Conservation (phyloP, 2,113 vertebrate species). For the Pitta sordida region DNA sequence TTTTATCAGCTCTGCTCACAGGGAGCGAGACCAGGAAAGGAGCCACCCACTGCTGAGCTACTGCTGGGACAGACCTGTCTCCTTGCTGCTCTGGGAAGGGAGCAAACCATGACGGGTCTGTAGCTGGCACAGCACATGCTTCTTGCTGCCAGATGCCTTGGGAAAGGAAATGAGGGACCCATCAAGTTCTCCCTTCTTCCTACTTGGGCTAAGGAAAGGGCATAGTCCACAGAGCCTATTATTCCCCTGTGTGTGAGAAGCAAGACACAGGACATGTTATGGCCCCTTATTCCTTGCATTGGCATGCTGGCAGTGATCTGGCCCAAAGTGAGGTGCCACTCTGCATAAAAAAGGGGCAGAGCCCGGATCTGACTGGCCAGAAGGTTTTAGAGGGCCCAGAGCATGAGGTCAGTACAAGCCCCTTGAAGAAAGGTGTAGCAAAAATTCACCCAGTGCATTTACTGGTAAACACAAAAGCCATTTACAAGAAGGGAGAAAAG, state of each 20-base stretch:
- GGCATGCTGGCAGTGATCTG: slow-evolving; percentile 51
- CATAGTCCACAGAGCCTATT: slow-evolving; percentile 30
- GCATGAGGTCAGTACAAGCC: slow-evolving; percentile 41
- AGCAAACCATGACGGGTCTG: slow-evolving; percentile 9
- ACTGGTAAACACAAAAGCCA: slow-evolving; percentile 33
- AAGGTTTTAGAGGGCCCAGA: slow-evolving; percentile 48
- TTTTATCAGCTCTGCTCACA: background rate
- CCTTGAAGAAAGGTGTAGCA: slow-evolving; percentile 36
- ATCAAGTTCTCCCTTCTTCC: slow-evolving; percentile 37
- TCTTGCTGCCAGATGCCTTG: slow-evolving; percentile 53
- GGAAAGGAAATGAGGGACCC: slow-evolving; percentile 50
- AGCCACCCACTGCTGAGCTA: slow-evolving; percentile 31
- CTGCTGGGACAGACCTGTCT: slow-evolving; percentile 1
- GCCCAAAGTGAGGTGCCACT: slow-evolving; percentile 44
- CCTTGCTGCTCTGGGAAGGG: slow-evolving; percentile 11
- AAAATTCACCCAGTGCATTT: slow-evolving; percentile 32
- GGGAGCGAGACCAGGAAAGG: slow-evolving; percentile 12
- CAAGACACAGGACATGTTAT: slow-evolving; percentile 7
- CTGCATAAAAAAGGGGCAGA: slow-evolving; percentile 56
- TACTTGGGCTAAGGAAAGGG: slow-evolving; percentile 27
- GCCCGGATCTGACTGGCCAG: slow-evolving; percentile 3
- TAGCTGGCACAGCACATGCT: slow-evolving; percentile 34
- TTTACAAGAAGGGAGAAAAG: background rate
- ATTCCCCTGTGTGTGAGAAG: slow-evolving; percentile 51
- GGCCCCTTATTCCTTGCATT: slow-evolving; percentile 17